Evolutionary conservation across 2,888 invertebrate species (phyloP), one percentile per base, ranked within the genome.

Genomic region (Fragum whitleyi): DNA sequence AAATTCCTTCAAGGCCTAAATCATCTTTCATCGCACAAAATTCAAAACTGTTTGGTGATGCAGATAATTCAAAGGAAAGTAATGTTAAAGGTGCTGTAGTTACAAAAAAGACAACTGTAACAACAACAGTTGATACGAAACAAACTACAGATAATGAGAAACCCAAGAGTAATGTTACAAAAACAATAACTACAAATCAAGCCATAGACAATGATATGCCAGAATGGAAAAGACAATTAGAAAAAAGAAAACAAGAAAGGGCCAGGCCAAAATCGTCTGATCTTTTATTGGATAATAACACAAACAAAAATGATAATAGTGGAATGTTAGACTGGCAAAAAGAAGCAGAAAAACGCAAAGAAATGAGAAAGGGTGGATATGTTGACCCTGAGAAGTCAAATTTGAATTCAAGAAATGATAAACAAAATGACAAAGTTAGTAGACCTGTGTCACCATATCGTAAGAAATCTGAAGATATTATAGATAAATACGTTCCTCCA

Each of bases 331-430:
- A 86, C 26, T 92, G 92, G 92, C 90, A 92, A 80, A 78, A 86
- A 71, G 92, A 92, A 68, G 92, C 91, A 16, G 89, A 91, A 61
- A 89, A 87, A 67, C 77, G 92, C 59, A 87, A 87, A 83, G 77
- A 79, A 29, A 88, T 89, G 1, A 81, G 91, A 55, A 87, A 86
- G 67, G 89, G 89, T 21, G 87, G 81, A 21, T 92, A 88, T 86
- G 80, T 87, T 47, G 91, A 90, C 78, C 90, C 90, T 21, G 91
- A 90, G 70, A 88, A 86, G 57, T 47, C 29, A 1, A 77, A 78
- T 59, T 59, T 71, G 29, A 28, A 53, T 47, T 75, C 72, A 57
- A 42, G 26, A 47, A 79, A 77, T 55, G 42, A 36, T 62, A 6
- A 42, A 26, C 42, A 42, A 61, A 53, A 19, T 5, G 42, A 59